phyloP scores from a whole-genome alignment of 2,888 invertebrate genomes.

The Lottia gigantea region DNA sequence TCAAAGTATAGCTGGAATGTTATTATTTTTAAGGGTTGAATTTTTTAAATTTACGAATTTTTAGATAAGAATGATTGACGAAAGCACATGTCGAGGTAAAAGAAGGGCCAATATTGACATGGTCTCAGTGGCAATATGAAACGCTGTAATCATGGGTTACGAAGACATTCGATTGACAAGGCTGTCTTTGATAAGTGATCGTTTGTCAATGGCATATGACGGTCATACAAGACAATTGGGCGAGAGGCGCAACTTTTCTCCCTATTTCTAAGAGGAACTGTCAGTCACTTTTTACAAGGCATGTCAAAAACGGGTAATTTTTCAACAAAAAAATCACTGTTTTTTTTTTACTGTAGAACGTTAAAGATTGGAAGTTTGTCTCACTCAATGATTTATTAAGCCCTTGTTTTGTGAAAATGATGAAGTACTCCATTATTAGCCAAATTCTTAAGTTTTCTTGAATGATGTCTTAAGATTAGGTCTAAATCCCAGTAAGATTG shows the following conservation, averaged over 20 bases:
- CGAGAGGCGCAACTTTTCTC: constrained; percentile 9
- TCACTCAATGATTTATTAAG: neutral
- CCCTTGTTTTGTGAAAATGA: constrained; percentile 1
- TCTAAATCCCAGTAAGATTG: neutral
- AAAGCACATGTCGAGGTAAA: no score
- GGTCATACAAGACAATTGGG: constrained; percentile 8
- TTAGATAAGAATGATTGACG: no score
- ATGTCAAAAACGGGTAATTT: constrained; percentile 3
- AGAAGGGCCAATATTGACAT: no score
- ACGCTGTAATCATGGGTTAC: neutral
- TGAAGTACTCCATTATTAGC: constrained; percentile 6
- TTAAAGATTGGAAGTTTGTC: constrained; percentile 4
- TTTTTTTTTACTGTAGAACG: neutral
- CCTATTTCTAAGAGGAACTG: neutral
- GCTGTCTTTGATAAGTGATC: constrained; percentile 3
- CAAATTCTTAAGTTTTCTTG: neutral
- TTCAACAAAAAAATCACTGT: constrained; percentile 9
- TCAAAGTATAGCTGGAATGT: no score
- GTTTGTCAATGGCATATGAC: constrained; percentile 10
- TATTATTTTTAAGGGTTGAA: no score
- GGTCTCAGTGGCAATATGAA: neutral
- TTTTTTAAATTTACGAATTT: no score
- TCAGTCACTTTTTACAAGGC: constrained; percentile 5
- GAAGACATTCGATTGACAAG: constrained; percentile 8
- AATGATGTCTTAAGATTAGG: neutral